A percentile compares a stretch with the other conserved stretches of the same genome.
phyloP scores from a whole-genome alignment of 2,797 vertebrate genomes.

The Taeniopygia guttata region DNA sequence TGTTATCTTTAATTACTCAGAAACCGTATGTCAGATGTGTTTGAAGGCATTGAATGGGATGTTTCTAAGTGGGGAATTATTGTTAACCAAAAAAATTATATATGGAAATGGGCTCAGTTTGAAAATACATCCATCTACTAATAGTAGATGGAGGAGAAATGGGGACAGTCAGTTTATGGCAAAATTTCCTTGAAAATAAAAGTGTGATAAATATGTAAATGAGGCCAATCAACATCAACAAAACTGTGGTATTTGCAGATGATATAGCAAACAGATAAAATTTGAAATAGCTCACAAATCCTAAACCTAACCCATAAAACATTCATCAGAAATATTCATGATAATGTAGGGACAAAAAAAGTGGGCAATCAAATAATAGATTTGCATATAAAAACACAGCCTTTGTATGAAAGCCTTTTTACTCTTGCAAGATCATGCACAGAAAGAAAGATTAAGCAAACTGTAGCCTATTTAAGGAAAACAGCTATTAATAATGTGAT shows the following conservation, averaged over 20 bases:
- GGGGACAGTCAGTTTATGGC: conserved; percentile 39
- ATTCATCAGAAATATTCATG: conserved; percentile 74
- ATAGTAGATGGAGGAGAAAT: conserved; percentile 52
- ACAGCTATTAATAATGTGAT: conserved; percentile 54
- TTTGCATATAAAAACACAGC: conserved; percentile 73
- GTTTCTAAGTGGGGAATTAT: conserved; percentile 62
- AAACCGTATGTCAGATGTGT: conserved; percentile 63
- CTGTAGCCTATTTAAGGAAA: conserved; percentile 43
- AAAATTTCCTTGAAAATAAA: conserved; percentile 70
- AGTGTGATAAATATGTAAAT: conserved; percentile 76
- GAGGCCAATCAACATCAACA: conserved; percentile 70
- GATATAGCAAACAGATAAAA: conserved; percentile 69
- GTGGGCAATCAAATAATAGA: conserved; percentile 72
- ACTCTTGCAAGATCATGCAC: conserved; percentile 28
- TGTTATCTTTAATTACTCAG: conserved; percentile 67
- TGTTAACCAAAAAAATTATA: conserved; percentile 51
- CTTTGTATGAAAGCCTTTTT: conserved; percentile 50
- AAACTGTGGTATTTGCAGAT: conserved; percentile 71
- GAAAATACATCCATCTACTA: conserved; percentile 57
- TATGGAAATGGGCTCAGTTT: conserved; percentile 62
- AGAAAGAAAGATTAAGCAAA: conserved; percentile 52
- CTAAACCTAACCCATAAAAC: conserved; percentile 73
- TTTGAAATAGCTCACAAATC: conserved; percentile 70
- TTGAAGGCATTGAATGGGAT: conserved; percentile 37
- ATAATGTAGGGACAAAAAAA: conserved; percentile 69